Evolutionary conservation across 2,113 vertebrate genomes (phyloP).

Genomic region (Petroica traversi): DNA sequence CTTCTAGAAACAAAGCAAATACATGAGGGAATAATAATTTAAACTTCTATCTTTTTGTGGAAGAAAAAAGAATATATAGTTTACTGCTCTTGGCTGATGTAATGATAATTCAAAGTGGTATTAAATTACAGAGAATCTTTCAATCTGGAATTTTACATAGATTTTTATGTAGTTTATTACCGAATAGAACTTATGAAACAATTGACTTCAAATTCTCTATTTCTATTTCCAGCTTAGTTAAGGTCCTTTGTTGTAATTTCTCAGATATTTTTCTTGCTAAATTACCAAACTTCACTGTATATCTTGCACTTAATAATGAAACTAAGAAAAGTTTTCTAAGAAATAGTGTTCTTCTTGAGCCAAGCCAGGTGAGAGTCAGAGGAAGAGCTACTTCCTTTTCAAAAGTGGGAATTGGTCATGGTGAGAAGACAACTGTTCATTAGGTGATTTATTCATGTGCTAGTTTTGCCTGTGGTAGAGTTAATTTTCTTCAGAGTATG

Average conservation of each 20-base stretch:
- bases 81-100: background rate
- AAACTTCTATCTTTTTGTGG: background rate
- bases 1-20: background rate
- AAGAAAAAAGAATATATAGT: background rate
- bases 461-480: background rate
- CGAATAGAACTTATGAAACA: background rate
- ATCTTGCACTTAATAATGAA: background rate
- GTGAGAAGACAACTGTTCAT: background rate
- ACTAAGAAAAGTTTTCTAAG: background rate
- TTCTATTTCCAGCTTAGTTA: background rate
- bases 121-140: background rate
- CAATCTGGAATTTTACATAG: background rate
- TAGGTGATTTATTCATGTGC: background rate
- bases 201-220: background rate
- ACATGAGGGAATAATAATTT: background rate
- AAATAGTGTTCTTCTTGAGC: background rate
- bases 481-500: background rate
- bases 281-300: background rate
- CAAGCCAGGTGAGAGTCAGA: background rate
- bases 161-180: background rate
- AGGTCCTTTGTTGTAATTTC: background rate
- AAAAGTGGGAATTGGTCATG: background rate
- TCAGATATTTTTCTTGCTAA: background rate
- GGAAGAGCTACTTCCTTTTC: background rate
- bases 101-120: background rate